Base-by-base conservation (phyloP, 2,113 vertebrate species). In the Ploceus nigricollis region DNA sequence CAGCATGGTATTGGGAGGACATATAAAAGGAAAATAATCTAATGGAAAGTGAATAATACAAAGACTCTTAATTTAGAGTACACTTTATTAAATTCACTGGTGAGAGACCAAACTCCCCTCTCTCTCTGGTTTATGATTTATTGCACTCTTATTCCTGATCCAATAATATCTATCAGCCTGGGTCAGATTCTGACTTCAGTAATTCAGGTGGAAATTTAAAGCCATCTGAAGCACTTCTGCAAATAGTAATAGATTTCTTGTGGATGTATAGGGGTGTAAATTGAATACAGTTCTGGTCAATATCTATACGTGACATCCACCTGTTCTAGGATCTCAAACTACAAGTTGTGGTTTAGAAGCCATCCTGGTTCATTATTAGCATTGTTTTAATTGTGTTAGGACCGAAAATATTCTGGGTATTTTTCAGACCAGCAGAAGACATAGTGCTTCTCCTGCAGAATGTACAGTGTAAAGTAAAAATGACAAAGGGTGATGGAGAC, bases 161-260 rank as follows among this genome's bases (percentile, higher is more conserved):
- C 61, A 86, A 39, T 66, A 88, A 70, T 78, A 73, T 68, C 82
- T 70, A 24, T 82, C 47, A 90, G 5, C 12, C 44, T 78, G 35
- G 51, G 44, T 83, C 63, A 93, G 75, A 86, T 66, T 94, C 87
- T 90, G 68, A 92, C 78, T 86, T 90, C 68, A 94, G 79, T n/a
- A 91, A 63, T 66, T 69, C 56, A 60, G 44, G 44, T 75, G 51
- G 92, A 90, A 93, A 94, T 89, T 51, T 90, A 92, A 77, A 92
- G 35, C n/a, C 10, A 23, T 27, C 40, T 66, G 64, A 93, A 66
- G 51, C 68, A 70, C 22, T 76, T 16, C 58, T 77, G 51, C 54
- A 94, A 86, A 76, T 53, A 94, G 19, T 57, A 90, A 65, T 85
- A 30, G 23, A 69, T 57, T 94, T 94, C 48, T 79, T 73, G 13